A percentile compares a stretch with the other conserved stretches of the same genome.
Evolutionary conservation across 2,888 invertebrate species (phyloP).

Genomic region (Diarsia rubi): DNA sequence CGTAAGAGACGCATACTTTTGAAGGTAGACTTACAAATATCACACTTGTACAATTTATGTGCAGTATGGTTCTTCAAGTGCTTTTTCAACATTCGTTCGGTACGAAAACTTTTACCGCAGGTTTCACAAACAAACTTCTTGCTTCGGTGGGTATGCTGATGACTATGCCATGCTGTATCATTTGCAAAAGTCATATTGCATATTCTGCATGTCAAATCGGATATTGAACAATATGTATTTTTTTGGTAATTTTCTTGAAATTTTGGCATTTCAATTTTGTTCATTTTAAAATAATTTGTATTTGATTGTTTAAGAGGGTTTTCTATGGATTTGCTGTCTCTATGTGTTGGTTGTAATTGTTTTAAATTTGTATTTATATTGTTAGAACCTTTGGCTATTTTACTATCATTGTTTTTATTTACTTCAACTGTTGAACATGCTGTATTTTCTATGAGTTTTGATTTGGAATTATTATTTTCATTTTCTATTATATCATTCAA

Average conservation of each 20-base stretch:
- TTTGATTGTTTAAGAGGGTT: not conserved
- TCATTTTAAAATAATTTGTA: not conserved
- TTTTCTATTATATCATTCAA: not conserved
- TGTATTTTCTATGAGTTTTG: not conserved
- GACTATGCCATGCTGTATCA: constrained; percentile 78
- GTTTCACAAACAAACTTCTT: constrained; percentile 79
- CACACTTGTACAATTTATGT: constrained; percentile 76
- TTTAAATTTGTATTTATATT: too few relatives aligned
- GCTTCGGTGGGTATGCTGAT: constrained; percentile 89
- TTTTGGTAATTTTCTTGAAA: constrained; percentile 71
- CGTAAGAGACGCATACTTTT: constrained; percentile 71
- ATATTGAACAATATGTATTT: rapidly evolving
- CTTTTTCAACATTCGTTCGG: constrained; percentile 70
- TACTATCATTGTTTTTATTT: not conserved
- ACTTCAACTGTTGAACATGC: not conserved
- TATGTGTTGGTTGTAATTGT: constrained; percentile 31
- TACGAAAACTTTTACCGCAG: constrained; percentile 80
- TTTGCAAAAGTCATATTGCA: constrained; percentile 79
- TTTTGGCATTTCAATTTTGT: not conserved
- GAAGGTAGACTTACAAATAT: constrained; percentile 80
- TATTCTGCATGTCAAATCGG: constrained; percentile 73
- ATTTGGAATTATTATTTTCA: not conserved
- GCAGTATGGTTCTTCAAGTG: constrained; percentile 80
- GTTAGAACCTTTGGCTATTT: not conserved
- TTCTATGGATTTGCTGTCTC: constrained; percentile 48